Evolutionary conservation across 2,888 invertebrate genomes (phyloP), one percentile per base, ranked within the genome.

Genomic region (Lottia scabra): DNA sequence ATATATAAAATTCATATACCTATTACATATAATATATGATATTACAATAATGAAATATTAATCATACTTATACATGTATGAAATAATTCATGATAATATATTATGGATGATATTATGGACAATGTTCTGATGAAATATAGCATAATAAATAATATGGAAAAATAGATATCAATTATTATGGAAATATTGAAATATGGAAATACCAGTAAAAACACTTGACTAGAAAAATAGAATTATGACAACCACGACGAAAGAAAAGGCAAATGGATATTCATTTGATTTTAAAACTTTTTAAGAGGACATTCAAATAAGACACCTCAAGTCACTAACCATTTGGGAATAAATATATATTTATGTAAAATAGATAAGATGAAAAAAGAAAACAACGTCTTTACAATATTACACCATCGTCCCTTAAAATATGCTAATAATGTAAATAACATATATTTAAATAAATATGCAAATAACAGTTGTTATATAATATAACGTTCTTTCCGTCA

Each of bases 211-310:
- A 65, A 68, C 65, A 68, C 48, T 65, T 68, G 72, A 72, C 72
- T 72, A 72, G 68, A 72, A 68, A 68, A 72, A 68, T 72, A 72
- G 30, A 65, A 46, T 48, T 65, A 43, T 68, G 65, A 68, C 68
- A 68, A 56, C 65, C 64, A 44, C 44, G 48, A 67, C 63, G 68
- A 66, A 68, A 68, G 65, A 68, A 65, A 65, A 68, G 65, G 69
- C 64, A 64, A 65, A 68, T 65, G 46, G 45, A 45, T 48, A 65
- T 12, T 48, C 62, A 56, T 68, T 27, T 43, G 30, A 43, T 38
- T 38, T 38, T 6, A 19, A 62, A 56, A 23, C 13, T 23, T 62
- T 62, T 23, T 26, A 62, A 62, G 26, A 62, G 62, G 26, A 23
- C 26, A 23, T 62, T 62, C 23, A 23, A 23, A 26, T 62, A 23